Base-by-base conservation (phyloP, 2,113 vertebrate genomes). In the Pedetes capensis region DNA sequence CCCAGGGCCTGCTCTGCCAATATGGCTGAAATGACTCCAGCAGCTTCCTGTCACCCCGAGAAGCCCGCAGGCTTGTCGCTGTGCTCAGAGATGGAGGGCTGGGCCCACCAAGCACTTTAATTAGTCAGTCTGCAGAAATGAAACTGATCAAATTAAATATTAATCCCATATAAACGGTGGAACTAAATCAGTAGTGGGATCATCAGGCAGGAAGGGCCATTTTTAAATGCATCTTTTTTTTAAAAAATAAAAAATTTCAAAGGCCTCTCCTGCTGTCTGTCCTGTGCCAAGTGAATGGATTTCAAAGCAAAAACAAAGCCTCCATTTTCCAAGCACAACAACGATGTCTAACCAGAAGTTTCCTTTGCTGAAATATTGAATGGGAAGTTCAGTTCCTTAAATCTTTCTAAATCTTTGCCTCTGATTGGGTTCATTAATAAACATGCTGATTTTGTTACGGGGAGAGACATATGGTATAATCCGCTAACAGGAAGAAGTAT, bases 341-440 rank as follows among this genome's bases (percentile, higher is more conserved):
- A 89, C 32, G 81, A 98, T 87, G 95, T 97, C 85, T 97, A 93
- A 97, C 81, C 94, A 98, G 92, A 98, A 98, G 97, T 98, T 98
- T 96, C 90, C 95, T 89, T 93, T 96, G 91, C 97, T 97, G 96
- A 98, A 98, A 98, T 92, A 97, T 86, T 98, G 98, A 98, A 97
- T 91, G 90, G 94, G 97, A 97, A 98, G 98, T 90, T 94, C 96
- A 95, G 90, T 97, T 97, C 96, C 97, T 98, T 98, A 97, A 98
- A 98, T 98, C 98, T 98, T 98, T 97, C 98, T 98, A 98, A 98
- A 98, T 98, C 98, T 98, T 98, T 94, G 97, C 98, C 98, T 99
- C 98, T 99, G 99, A 99, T 99, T 99, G 99, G 98, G 98, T 99
- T 99, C 99, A 99, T 99, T 99, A 99, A 99, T 99, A 99, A 99